Evolutionary conservation across 2,113 vertebrate genomes (phyloP).

Genomic region (Carassius gibelio): DNA sequence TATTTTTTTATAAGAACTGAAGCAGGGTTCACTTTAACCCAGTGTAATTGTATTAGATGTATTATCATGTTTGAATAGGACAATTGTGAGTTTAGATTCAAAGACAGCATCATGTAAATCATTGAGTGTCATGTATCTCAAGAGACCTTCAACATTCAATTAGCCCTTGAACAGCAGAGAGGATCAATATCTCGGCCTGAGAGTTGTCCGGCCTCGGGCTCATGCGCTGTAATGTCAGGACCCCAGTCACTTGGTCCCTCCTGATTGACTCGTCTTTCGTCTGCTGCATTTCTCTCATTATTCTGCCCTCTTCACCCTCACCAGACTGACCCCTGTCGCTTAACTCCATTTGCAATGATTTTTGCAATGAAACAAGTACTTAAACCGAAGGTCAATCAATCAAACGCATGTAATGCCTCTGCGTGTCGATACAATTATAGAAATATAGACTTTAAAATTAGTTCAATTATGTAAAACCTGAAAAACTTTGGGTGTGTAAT

Average conservation of each 20-base stretch:
- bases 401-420: not conserved
- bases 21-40: not conserved
- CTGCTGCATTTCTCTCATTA: not conserved
- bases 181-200: slow-evolving; percentile 48
- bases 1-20: not conserved
- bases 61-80: slow-evolving; percentile 12
- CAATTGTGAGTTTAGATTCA: slow-evolving; percentile 4
- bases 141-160: slow-evolving; percentile 42
- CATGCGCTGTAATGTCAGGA: slow-evolving; percentile 39
- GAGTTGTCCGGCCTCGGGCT: slow-evolving; percentile 24
- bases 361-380: slow-evolving; percentile 29
- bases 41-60: not conserved
- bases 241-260: slow-evolving; percentile 27
- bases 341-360: slow-evolving; percentile 52
- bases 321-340: slow-evolving; percentile 26
- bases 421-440: not conserved
- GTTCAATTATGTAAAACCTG: not conserved
- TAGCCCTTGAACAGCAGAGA: slow-evolving; percentile 1
- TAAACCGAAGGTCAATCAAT: slow-evolving; percentile 24
- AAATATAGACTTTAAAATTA: not conserved
- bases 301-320: slow-evolving; percentile 10
- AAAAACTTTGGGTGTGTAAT: too few relatives aligned
- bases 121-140: slow-evolving; percentile 13
- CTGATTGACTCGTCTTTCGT: slow-evolving; percentile 21
- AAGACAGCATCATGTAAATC: slow-evolving; percentile 5